These are phyloP conservation scores for Mugil cephalus DNA, from an alignment of 2,113 vertebrate genomes.

Conservation along the genomic window DNA sequence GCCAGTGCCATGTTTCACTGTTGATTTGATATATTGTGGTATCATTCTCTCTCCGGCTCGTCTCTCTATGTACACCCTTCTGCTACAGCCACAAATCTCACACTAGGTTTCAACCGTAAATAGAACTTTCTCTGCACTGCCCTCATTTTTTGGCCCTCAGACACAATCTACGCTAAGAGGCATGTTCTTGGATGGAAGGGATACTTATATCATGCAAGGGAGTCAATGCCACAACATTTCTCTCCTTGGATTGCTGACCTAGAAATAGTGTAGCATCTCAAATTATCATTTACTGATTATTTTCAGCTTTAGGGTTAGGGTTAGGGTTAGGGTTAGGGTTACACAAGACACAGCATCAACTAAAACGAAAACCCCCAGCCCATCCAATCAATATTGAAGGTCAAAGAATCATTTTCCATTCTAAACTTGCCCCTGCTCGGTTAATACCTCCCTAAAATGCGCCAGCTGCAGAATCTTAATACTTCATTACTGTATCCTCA, in stretches of 20 bases:
- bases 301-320: no score
- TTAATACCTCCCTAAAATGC: not conserved
- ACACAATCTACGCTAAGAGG: no score
- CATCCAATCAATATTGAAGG: not conserved
- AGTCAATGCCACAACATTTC: no score
- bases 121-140: not conserved
- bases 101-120: not conserved
- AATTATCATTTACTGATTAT: no score
- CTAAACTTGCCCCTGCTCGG: not conserved
- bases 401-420: not conserved
- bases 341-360: no score
- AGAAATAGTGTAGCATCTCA: no score
- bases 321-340: no score
- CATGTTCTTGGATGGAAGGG: no score
- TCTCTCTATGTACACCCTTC: not conserved
- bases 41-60: not conserved
- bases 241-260: no score
- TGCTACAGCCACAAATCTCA: not conserved
- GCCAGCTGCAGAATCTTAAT: slow-evolving; percentile 48
- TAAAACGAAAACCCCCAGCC: no score
- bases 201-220: no score
- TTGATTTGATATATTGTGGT: not conserved
- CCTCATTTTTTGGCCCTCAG: no score
- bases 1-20: not conserved
- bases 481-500: slow-evolving; percentile 53